Base-by-base conservation (phyloP, 2,797 vertebrate species). In the Pseudochaenichthys georgianus region DNA sequence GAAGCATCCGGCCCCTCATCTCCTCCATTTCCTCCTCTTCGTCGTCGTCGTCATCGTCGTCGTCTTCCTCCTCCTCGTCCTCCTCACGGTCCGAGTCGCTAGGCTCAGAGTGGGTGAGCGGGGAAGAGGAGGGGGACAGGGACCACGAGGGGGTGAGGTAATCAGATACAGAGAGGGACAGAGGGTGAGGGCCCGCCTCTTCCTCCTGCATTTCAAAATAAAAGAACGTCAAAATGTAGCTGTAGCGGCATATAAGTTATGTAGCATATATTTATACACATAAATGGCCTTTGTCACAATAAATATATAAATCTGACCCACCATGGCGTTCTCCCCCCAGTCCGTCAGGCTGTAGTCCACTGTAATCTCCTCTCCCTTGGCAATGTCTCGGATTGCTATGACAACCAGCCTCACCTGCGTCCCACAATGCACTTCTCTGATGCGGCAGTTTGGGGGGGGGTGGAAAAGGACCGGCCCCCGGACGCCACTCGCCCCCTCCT, bases 131-230 rank as follows among this genome's bases (percentile, higher is more conserved):
- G 45, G 95, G 95, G 0, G 95, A 96, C 12, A 96, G 78, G 2
- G 95, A 96, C 95, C 95, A 96, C 19, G 95, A 96, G 1, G 95
- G 95, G 52, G 95, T 96, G 59, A 96, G 95, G 89, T 96, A 96
- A 89, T 96, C 95, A 0, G 95, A 95, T 9, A 95, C 95, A 0
- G 93, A 92, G 47, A 96, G 94, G 64, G 95, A 95, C 17, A 95
- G 88, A 0, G 95, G 94, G 73, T 95, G 94, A 3, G 94, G 94
- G 13, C 94, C 94, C 0, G 87, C 87, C 46, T 95, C 95, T 70
- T 95, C 95, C 75, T 95, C 95, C 95, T 96, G 64, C 38, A 76
- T 68, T 83, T 38, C 13, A 62, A 76, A 73, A 53, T 4, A 50
- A 75, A 69, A 77, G 16, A 19, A 57, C 46, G 21, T 52, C 15